phyloP scores from a whole-genome alignment of 2,113 vertebrate genomes.

The Polypterus senegalus region DNA sequence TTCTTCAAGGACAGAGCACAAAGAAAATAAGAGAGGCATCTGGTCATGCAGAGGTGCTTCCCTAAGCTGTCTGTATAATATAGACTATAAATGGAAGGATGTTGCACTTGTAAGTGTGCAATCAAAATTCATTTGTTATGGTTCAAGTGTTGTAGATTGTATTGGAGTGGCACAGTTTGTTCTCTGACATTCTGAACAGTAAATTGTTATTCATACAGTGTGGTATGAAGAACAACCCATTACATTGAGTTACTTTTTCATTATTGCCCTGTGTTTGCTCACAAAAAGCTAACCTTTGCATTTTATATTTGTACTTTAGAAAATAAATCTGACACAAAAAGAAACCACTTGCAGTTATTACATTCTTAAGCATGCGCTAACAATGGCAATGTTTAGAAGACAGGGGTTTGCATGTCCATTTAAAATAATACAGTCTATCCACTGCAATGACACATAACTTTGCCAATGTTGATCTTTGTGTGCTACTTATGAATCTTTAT shows the following conservation, averaged over 20 bases:
- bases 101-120: background rate
- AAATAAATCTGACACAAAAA: no score
- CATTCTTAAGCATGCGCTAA: no score
- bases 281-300: no score
- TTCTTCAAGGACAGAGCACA: constrained; percentile 1
- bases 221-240: background rate
- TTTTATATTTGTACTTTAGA: no score
- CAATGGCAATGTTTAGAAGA: no score
- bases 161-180: constrained; percentile 4
- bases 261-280: no score
- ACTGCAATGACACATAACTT: no score
- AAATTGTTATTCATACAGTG: background rate
- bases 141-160: background rate
- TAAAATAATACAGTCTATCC: no score
- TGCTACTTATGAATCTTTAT: no score
- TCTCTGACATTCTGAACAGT: constrained; percentile 1
- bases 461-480: no score
- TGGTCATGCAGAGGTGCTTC: constrained; percentile 2
- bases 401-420: no score
- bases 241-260: background rate
- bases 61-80: background rate
- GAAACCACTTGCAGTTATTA: no score
- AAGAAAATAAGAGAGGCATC: background rate
- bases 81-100: background rate
- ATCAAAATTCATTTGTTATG: constrained; percentile 2